Evolutionary conservation across 2,797 vertebrate species (phyloP), one percentile per base, ranked within the genome.

Genomic region (Schizothorax lantsangensis): DNA sequence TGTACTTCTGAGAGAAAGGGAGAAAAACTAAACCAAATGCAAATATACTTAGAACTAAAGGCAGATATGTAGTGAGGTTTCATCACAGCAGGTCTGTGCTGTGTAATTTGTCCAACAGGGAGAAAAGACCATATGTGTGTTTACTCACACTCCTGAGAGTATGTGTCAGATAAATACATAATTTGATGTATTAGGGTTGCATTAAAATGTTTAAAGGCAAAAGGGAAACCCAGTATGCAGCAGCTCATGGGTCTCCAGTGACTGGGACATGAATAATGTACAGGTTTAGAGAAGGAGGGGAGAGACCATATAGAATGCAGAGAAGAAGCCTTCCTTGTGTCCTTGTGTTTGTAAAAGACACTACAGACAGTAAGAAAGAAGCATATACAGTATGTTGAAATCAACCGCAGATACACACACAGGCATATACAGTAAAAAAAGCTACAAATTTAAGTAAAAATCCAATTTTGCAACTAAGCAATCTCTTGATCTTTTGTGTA

Each of bases 201-300:
- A 75, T 49, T 88, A 87, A 83, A 84, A 71, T 85, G 57, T 79
- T 85, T 84, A 86, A 88, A 52, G 86, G 86, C 40, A 83, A 43
- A 86, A 81, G 59, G 74, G 59, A 85, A 89, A 74, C 79, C 89
- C 83, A 73, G 88, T 57, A 69, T 78, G 33, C n/a, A 77, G 81
- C 77, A 40, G 49, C 84, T 73, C 62, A 79, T 57, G 43, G 45
- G 62, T 85, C 87, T 85, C 79, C 79, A 66, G 66, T 90, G 83
- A 90, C 81, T 85, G 64, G 47, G 64, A 68, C 62, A 83, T 88
- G 40, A 90, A 91, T 88, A 88, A 89, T 89, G 77, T 79, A 89
- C 49, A 87, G 38, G 59, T 80, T 87, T 78, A 75, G 33, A 69
- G 84, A 75, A 79, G 84, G 33, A 74, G 19, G 64, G 74, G 52